Conservation (phyloP, 2,113 vertebrate genomes). For the Tympanuchus pallidicinctus region DNA sequence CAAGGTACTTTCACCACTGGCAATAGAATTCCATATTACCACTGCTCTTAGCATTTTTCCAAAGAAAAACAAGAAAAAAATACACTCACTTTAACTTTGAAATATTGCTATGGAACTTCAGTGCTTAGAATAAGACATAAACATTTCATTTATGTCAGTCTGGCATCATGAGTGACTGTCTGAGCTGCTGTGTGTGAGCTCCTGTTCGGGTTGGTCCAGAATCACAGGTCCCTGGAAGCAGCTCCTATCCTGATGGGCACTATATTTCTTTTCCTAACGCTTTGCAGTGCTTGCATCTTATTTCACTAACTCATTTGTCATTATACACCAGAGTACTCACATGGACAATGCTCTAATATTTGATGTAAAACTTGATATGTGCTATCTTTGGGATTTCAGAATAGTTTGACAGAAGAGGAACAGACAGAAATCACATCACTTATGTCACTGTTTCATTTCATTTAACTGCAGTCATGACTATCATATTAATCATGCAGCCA, state of each 20-base stretch:
- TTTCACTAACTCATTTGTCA: not conserved
- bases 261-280: not conserved
- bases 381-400: not conserved
- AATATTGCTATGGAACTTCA: not conserved
- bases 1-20: not conserved
- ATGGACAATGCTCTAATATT: not conserved
- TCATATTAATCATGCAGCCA: not conserved
- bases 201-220: not conserved
- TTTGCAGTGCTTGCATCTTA: not conserved
- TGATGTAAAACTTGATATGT: not conserved
- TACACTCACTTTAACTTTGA: not conserved
- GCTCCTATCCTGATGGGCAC: accelerated
- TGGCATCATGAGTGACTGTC: not conserved
- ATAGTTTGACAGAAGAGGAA: not conserved
- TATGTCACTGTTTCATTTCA: accelerated
- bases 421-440: not conserved
- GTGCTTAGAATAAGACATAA: not conserved
- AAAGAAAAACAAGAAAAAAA: not conserved
- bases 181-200: accelerated
- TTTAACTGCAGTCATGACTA: not conserved
- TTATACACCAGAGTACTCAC: not conserved
- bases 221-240: not conserved
- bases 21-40: not conserved
- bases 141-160: not conserved
- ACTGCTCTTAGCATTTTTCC: not conserved